Evolutionary conservation across 2,113 vertebrate species (phyloP).

Genomic region (Rhinichthys klamathensis): DNA sequence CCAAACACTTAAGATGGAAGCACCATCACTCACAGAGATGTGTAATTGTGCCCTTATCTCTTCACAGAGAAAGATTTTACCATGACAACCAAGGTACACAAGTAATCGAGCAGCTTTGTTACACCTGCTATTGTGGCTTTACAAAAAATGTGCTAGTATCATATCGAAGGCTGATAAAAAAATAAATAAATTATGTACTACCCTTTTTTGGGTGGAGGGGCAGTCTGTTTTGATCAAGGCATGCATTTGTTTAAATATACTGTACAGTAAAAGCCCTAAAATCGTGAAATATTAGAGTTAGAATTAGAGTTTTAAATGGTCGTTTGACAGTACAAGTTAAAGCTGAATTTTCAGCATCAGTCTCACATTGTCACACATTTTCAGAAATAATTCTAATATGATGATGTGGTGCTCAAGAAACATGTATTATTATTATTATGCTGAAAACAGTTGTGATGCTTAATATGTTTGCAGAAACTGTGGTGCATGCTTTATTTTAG

Average conservation of each 20-base stretch:
- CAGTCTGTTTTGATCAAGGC: too few species aligned
- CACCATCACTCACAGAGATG: slow-evolving; percentile 23
- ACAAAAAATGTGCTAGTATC: not conserved
- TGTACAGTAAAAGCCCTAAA: not conserved
- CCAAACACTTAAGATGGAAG: slow-evolving; percentile 32
- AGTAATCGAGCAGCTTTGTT: not conserved
- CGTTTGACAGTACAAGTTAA: not conserved
- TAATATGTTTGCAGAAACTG: not conserved
- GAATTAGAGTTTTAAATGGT: too few species aligned
- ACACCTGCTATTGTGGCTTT: not conserved
- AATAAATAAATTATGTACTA: not conserved
- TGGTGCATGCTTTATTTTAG: not conserved
- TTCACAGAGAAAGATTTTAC: not conserved
- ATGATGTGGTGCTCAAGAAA: not conserved
- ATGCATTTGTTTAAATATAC: not conserved
- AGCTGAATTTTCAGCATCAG: not conserved
- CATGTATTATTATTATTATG: not conserved
- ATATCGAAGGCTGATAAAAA: not conserved
- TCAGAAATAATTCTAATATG: not conserved
- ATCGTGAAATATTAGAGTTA: not conserved
- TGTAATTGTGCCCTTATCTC: slow-evolving; percentile 8
- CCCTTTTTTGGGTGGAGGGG: too few species aligned
- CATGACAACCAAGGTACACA: slow-evolving; percentile 4
- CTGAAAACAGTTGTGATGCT: not conserved
- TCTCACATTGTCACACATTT: not conserved